Evolutionary conservation across 2,888 invertebrate genomes (phyloP), one percentile per base, ranked within the genome.

Genomic region (Dryobota labecula): DNA sequence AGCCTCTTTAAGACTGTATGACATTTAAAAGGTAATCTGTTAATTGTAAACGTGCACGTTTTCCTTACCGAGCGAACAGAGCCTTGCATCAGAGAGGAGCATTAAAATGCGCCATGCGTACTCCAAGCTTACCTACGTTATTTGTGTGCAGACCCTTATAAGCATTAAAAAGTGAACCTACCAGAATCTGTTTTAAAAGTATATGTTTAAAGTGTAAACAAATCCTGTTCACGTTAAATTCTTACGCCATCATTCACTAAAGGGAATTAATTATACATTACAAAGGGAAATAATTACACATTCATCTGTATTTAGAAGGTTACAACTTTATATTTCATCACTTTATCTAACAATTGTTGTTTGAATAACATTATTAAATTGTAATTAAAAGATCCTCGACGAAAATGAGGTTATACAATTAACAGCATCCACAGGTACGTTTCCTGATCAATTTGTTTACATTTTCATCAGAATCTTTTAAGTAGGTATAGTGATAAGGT

Each of bases 51-150:
- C n/a, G 47, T 53, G 33, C 9, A 71, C 24, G 75, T 20, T 30
- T 49, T 60, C 53, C 78, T 64, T 77, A 64, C 24, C 30, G 51
- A 56, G 41, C 45, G 20, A 58, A 53, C 58, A 54, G n/a, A n/a
- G n/a, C n/a, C n/a, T 78, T 80, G 80, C 80, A 65, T 65, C 65
- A 70, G 47, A 62, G 47, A 62, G 0, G 1, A 20, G 9, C 27
- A 80, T 78, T 78, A 58, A 30, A 62, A 78, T 80, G 80, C 70
- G n/a, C 18, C 6, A 41, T 36, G 76, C 80, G 76, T 80, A 27
- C 33, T 20, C 33, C 27, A 33, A 38, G 13, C 51, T 62, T 75
- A 61, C 60, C 60, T 20, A 61, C 60, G 64, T 20, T 66, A 43
- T 41, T 30, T 38, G 56, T 61, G 78, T 45, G 53, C 66, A 45